Evolutionary conservation across 2,113 vertebrate species (phyloP).

Genomic region (Caloenas nicobarica): DNA sequence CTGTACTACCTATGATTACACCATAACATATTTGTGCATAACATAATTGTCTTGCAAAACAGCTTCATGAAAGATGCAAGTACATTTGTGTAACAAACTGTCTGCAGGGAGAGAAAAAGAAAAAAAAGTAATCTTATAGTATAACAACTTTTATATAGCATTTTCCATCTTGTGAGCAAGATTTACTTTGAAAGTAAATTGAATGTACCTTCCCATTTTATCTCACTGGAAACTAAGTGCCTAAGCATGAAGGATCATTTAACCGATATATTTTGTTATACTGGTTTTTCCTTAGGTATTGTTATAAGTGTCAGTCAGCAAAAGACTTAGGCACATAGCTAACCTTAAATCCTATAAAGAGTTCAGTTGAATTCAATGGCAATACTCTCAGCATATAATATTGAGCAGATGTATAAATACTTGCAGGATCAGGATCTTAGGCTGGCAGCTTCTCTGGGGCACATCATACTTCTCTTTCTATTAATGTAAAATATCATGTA

Average conservation of each 20-base stretch:
- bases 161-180: not conserved
- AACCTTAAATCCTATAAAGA: not conserved
- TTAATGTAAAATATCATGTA: not conserved
- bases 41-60: not conserved
- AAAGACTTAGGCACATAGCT: not conserved
- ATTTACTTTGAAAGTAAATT: not conserved
- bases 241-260: not conserved
- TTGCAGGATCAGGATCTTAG: not conserved
- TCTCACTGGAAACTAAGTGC: not conserved
- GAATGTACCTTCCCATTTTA: not conserved
- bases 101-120: not conserved
- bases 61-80: not conserved
- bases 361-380: not conserved
- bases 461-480: not conserved
- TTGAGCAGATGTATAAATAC: not conserved
- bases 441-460: not conserved
- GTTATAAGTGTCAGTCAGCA: not conserved
- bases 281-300: not conserved
- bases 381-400: not conserved
- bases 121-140: not conserved
- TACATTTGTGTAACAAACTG: not conserved
- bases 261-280: not conserved
- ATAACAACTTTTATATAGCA: not conserved
- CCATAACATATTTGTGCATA: not conserved
- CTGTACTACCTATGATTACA: not conserved